Percentiles rank a stretch among this genome's conserved stretches.
Evolutionary conservation across 2,888 invertebrate species (phyloP).

Genomic region (Omphaloscelis lunosa): DNA sequence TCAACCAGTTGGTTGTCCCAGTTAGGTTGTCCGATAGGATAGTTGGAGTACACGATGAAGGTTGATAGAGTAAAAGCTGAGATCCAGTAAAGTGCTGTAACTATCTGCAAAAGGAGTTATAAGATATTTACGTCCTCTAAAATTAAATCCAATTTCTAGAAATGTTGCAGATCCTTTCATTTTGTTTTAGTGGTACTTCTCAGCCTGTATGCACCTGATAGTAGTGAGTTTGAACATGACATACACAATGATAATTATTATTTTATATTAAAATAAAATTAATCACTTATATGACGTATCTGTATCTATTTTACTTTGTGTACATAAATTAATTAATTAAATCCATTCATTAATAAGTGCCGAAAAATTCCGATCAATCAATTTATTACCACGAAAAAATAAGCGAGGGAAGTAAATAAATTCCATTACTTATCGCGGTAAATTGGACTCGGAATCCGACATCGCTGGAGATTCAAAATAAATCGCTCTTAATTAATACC

Average conservation of each 20-base stretch:
- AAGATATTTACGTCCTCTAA: background rate
- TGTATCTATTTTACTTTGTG: too few species aligned
- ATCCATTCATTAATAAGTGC: background rate
- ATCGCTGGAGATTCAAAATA: background rate
- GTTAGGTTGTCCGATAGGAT: constrained; percentile 64
- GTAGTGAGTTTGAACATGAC: background rate
- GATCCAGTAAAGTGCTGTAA: constrained; percentile 62
- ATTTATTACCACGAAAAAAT: background rate
- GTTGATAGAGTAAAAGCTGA: constrained; percentile 52
- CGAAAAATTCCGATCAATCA: background rate
- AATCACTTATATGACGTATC: too few species aligned
- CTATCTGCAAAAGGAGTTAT: constrained; percentile 44
- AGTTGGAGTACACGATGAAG: constrained; percentile 61
- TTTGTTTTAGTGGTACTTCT: background rate
- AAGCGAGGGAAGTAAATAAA: background rate
- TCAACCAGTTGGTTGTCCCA: constrained; percentile 70
- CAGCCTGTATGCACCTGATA: background rate
- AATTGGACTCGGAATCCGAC: background rate
- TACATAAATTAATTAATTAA: too few species aligned
- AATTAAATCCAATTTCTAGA: background rate
- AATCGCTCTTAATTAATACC: background rate
- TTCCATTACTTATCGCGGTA: background rate
- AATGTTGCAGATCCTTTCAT: background rate
- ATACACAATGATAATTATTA: background rate
- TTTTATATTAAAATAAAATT: too few species aligned